Evolutionary conservation across 1,140 invertebrate genomes (phyloP).

Genomic region (Onthophagus taurus): DNA sequence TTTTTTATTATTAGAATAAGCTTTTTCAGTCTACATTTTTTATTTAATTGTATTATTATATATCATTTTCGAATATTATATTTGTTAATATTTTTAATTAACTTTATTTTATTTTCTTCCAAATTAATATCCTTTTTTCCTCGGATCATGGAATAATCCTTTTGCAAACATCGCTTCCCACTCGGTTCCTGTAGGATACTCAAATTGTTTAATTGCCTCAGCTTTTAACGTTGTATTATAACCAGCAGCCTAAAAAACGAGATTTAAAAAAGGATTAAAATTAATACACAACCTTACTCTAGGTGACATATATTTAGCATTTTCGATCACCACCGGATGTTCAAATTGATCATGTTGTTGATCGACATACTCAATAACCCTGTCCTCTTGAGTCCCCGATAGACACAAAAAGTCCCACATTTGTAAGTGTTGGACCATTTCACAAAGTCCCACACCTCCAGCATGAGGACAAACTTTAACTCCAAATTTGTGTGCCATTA

Average conservation of each 20-base stretch:
- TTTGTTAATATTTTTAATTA: too few species aligned
- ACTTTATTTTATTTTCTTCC: too few species aligned
- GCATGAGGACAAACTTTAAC: constrained; percentile 89
- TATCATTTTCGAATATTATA: neutral
- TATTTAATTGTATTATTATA: neutral
- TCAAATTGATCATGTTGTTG: constrained; percentile 81
- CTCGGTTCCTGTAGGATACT: constrained; percentile 63
- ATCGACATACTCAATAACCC: constrained; percentile 79
- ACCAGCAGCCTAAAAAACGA: constrained; percentile 54
- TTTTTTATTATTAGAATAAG: constrained; percentile 3
- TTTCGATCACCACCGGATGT: constrained; percentile 56
- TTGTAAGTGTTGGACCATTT: constrained; percentile 87
- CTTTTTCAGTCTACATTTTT: constrained; percentile 3
- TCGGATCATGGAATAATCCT: constrained; percentile 34
- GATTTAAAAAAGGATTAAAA: neutral
- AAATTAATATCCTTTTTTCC: too few species aligned
- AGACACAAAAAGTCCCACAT: constrained; percentile 77
- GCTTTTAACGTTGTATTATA: constrained; percentile 71
- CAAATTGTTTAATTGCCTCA: constrained; percentile 53
- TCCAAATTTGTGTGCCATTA: constrained; percentile 73
- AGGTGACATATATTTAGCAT: constrained; percentile 65
- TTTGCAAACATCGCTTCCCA: constrained; percentile 57
- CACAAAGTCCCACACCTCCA: constrained; percentile 84
- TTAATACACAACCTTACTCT: constrained; percentile 40
- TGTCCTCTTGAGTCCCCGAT: constrained; percentile 55